Evolutionary conservation across 2,888 invertebrate genomes (phyloP), one percentile per base, ranked within the genome.

Genomic region (Patella pellucida): DNA sequence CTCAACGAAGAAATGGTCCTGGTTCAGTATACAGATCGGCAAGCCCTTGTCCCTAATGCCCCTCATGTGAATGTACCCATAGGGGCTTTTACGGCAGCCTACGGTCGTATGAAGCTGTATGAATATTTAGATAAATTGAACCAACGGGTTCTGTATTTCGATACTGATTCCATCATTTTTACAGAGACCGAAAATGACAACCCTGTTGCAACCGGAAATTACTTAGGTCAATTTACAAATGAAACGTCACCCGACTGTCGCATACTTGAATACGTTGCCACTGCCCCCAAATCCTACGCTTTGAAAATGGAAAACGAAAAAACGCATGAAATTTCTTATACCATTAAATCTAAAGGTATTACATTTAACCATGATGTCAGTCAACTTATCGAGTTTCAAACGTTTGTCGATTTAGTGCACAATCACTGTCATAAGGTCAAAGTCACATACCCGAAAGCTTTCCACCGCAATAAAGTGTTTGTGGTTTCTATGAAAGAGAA

Each of bases 121-220:
- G 71, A 74, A 3, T 86, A 86, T 31, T 74, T 91, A 4, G 84
- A 90, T 12, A 74, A 75, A 27, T 76, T 91, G 9, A 84, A 79
- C 7, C 72, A 81, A 52, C 71, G 87, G 15, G 86, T 86, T 14
- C 73, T 91, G 14, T 90, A 91, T 79, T 89, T 79, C 70, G 90
- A 91, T 71, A 91, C 91, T 0, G 90, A 90, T 75, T 85, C 85
- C 2, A 83, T 89, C 7, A 86, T 91, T 56, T 90, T 84, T 73
- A 76, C 82, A 14, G 72, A 72, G 51, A 14, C 62, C 16, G 56
- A 56, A 0, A 79, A 72, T 1, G 72, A 78, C 12, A 16, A 15
- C 5, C 62, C 76, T 51, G 76, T 74, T n/a, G n/a, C 56, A n/a
- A 1, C 52, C 1, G 82, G 79, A 5, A 75, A 76, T 19, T 78